phyloP scores from a whole-genome alignment of 92 coral and sea anemone species.

The Actinostola sp. region DNA sequence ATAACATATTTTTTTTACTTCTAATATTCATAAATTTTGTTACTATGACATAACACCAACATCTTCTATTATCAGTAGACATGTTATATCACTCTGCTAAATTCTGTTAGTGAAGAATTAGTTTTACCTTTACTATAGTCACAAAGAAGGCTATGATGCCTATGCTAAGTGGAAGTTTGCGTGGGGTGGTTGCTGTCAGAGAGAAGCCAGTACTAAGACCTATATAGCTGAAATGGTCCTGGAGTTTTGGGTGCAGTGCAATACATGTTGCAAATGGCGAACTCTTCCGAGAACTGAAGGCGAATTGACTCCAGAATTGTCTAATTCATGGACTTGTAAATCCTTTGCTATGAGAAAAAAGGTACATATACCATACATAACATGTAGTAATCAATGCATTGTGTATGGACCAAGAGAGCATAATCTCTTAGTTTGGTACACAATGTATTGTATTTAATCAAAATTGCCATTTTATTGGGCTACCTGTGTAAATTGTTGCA shows the following conservation, averaged over 20 bases:
- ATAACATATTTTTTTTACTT: too few relatives aligned
- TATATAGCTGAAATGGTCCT: conserved; percentile 86
- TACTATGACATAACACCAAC: too few relatives aligned
- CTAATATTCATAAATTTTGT: too few relatives aligned
- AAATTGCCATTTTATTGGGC: too few relatives aligned
- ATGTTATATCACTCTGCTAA: too few relatives aligned
- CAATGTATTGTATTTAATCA: too few relatives aligned
- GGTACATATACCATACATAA: conserved; percentile 7
- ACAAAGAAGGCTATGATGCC: conserved; percentile 86
- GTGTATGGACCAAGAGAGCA: too few relatives aligned
- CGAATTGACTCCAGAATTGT: conserved; percentile 60
- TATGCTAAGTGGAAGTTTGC: conserved; percentile 91
- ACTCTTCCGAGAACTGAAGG: conserved; percentile 59
- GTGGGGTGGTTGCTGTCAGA: conserved; percentile 88
- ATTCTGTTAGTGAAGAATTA: too few relatives aligned
- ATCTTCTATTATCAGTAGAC: too few relatives aligned
- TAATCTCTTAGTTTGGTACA: too few relatives aligned
- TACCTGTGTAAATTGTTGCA: too few relatives aligned
- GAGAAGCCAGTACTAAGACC: conserved; percentile 81
- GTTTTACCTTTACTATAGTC: conserved; percentile 43
- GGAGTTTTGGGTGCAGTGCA: conserved; percentile 93
- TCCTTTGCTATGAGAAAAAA: conserved; percentile 39
- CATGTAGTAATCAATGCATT: too few relatives aligned
- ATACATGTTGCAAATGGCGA: conserved; percentile 83
- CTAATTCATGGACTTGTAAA: conserved; percentile 70